Conservation (phyloP, 2,113 vertebrate genomes). For the Zosterops lateralis region DNA sequence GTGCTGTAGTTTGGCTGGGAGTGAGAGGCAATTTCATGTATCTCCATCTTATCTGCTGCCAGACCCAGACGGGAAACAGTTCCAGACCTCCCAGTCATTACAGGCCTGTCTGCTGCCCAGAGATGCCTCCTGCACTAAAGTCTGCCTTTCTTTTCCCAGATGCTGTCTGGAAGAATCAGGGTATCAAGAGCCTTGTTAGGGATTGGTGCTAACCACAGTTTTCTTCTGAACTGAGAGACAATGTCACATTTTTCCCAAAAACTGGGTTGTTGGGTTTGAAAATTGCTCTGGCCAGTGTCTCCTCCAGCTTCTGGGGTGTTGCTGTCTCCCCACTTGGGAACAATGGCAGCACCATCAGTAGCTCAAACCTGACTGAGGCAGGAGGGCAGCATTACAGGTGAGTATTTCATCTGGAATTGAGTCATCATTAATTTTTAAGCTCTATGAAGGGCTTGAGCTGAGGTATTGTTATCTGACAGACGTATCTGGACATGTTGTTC, state of each 20-base stretch:
- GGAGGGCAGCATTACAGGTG: not conserved
- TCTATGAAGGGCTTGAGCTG: not conserved
- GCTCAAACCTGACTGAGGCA: not conserved
- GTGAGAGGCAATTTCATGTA: not conserved
- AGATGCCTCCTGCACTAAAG: not conserved
- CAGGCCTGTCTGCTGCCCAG: not conserved
- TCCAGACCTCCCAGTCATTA: not conserved
- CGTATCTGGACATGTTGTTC: not conserved
- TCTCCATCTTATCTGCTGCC: not conserved
- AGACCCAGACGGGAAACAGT: not conserved
- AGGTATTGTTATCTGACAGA: constrained; percentile 9
- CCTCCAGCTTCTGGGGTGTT: not conserved
- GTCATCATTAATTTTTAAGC: not conserved
- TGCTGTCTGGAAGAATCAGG: not conserved
- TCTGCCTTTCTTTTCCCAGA: not conserved
- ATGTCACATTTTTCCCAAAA: not conserved
- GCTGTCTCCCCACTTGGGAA: not conserved
- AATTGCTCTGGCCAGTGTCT: not conserved
- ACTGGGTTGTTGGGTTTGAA: not conserved
- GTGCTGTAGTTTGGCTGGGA: not conserved
- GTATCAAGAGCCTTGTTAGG: not conserved
- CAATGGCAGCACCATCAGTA: not conserved
- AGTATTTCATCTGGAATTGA: constrained; percentile 10
- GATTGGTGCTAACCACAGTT: not conserved
- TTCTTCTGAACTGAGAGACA: not conserved